Conservation (phyloP, 2,113 vertebrate genomes). For the Brienomyrus longianalis region DNA sequence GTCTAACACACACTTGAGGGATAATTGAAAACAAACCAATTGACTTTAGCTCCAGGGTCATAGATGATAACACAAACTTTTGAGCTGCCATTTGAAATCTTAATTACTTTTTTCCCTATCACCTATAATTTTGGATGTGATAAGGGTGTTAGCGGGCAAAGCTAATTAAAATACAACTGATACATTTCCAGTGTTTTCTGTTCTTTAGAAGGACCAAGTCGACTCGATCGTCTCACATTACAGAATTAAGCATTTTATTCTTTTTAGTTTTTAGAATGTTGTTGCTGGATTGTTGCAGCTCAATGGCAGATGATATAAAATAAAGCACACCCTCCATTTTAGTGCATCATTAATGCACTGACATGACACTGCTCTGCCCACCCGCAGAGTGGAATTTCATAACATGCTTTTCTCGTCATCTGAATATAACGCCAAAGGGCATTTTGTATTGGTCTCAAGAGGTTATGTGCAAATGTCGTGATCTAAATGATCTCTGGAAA, state of each 20-base stretch:
- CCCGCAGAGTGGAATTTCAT: not conserved
- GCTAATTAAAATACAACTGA: not conserved
- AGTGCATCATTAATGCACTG: not conserved
- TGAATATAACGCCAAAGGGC: not conserved
- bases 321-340: not conserved
- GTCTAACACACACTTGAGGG: not conserved
- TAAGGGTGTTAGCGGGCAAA: not conserved
- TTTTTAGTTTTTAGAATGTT: not conserved
- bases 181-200: not conserved
- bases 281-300: not conserved
- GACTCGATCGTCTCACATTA: not conserved
- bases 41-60: slow-evolving; percentile 1
- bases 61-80: not conserved
- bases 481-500: not conserved
- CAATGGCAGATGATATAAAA: not conserved
- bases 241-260: not conserved
- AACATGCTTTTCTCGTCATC: not conserved
- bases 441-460: not conserved
- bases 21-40: slow-evolving; percentile 7
- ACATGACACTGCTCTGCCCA: not conserved
- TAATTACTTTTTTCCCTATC: not conserved
- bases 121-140: not conserved
- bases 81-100: slow-evolving; percentile 3
- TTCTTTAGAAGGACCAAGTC: not conserved
- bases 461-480: not conserved